Base-by-base conservation (phyloP, 2,797 vertebrate genomes). In the Sebastes oblongus region DNA sequence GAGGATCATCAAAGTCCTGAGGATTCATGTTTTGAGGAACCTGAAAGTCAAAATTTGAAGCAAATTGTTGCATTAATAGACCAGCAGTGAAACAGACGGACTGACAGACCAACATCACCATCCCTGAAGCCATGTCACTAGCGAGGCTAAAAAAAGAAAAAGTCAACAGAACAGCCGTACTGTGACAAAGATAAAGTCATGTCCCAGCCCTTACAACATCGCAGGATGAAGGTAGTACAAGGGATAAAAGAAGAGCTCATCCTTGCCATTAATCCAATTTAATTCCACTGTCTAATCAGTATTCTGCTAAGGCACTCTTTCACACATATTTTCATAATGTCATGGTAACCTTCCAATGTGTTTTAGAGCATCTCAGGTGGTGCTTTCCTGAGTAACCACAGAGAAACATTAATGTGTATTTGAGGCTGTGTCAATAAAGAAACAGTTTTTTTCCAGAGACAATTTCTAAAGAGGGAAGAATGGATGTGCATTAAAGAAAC, bases 201-300 rank as follows among this genome's bases (percentile, higher is more conserved):
- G 6, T 46, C 6, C 3, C 42, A 46, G 42, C 42, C 16, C 42
- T 83, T 81, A 73, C 83, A 84, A 76, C 75, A 68, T 29, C 25
- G 30, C 58, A 36, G 71, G 69, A 72, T 65, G 58, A 29, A 80
- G 69, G 66, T 25, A 68, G 42, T 81, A 83, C 72, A 80, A 80
- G 59, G 81, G 77, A 89, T 86, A 78, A 80, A 91, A 77, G 72
- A 71, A 68, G 79, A 83, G 80, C 74, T 90, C 84, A 90, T 88
- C 77, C 81, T 78, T 73, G 36, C 68, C 50, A 82, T 88, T 70
- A 92, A 91, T 90, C 83, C 87, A 73, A 82, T 68, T 86, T 88
- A 90, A 92, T 88, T 83, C 80, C 77, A 78, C 62, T 75, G 72
- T 84, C 75, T 77, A 75, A 93, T 92, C 90, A 89, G 87, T 86